These are phyloP conservation scores for Mylabris phalerata DNA, from an alignment of 1,140 invertebrate genomes.

Conservation along the genomic window DNA sequence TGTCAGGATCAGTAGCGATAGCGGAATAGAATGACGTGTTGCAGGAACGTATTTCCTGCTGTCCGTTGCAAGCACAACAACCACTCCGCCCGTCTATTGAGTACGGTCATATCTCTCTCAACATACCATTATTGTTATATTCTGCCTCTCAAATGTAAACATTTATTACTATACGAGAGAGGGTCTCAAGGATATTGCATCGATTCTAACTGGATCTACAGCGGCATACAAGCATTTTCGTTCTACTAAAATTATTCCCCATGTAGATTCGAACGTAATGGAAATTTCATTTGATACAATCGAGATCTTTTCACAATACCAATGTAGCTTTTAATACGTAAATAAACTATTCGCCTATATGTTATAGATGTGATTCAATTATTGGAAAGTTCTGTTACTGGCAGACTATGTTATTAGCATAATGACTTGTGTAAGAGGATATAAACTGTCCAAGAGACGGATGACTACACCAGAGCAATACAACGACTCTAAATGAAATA, in stretches of 20 bases:
- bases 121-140: slow-evolving; percentile 29
- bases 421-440: too few relatives aligned
- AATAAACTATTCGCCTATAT: neutral
- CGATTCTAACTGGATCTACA: neutral
- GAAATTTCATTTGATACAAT: neutral
- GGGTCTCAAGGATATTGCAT: slow-evolving; percentile 17
- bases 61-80: slow-evolving; percentile 22
- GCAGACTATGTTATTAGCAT: too few relatives aligned
- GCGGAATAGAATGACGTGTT: slow-evolving; percentile 19
- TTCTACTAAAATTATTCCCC: neutral
- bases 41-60: slow-evolving; percentile 30
- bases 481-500: too few relatives aligned
- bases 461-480: too few relatives aligned
- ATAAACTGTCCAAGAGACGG: too few relatives aligned
- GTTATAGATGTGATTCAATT: neutral
- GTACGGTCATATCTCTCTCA: slow-evolving; percentile 26
- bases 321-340: neutral
- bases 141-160: slow-evolving; percentile 29
- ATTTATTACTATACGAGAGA: slow-evolving; percentile 28
- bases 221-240: neutral
- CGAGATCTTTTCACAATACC: neutral
- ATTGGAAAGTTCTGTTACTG: too few relatives aligned
- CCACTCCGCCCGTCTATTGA: slow-evolving; percentile 21
- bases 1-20: slow-evolving; percentile 20
- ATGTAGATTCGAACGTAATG: neutral